Evolutionary conservation across 2,113 vertebrate species (phyloP).

Genomic region (Notechis scutatus): DNA sequence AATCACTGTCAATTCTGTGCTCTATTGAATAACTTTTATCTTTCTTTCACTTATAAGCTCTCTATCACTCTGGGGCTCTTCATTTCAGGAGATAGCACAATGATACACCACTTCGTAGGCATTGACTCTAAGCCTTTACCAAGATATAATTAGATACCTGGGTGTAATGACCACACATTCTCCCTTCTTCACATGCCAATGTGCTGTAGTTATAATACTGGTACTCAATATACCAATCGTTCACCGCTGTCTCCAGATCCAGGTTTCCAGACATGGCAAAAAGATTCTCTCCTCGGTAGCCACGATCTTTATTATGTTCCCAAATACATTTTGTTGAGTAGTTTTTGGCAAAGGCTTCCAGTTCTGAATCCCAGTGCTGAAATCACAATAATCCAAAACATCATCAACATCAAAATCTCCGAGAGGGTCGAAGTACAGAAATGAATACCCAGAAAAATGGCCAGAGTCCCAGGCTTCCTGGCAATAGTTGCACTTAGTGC

Average conservation of each 20-base stretch:
- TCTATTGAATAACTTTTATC: background rate
- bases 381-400: slow-evolving; percentile 9
- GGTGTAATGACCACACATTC: slow-evolving; percentile 78
- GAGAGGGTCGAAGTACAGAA: background rate
- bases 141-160: slow-evolving; percentile 61
- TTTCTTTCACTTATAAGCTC: background rate
- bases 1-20: background rate
- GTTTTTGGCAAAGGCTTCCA: slow-evolving; percentile 71
- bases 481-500: background rate
- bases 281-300: slow-evolving; percentile 71
- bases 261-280: slow-evolving; percentile 68
- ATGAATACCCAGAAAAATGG: background rate
- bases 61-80: background rate
- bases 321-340: slow-evolving; percentile 73
- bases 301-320: slow-evolving; percentile 75
- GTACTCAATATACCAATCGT: slow-evolving; percentile 67
- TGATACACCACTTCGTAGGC: background rate
- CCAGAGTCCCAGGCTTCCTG: background rate
- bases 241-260: slow-evolving; percentile 62
- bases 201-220: slow-evolving; percentile 69
- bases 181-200: slow-evolving; percentile 40
- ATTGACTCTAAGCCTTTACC: background rate
- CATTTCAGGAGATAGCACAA: background rate
- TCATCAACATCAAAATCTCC: background rate
- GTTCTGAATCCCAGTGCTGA: slow-evolving; percentile 70